phyloP scores from a whole-genome alignment of 37 sponge, comb jelly and placozoan genomes.

The Ianthella basta region DNA sequence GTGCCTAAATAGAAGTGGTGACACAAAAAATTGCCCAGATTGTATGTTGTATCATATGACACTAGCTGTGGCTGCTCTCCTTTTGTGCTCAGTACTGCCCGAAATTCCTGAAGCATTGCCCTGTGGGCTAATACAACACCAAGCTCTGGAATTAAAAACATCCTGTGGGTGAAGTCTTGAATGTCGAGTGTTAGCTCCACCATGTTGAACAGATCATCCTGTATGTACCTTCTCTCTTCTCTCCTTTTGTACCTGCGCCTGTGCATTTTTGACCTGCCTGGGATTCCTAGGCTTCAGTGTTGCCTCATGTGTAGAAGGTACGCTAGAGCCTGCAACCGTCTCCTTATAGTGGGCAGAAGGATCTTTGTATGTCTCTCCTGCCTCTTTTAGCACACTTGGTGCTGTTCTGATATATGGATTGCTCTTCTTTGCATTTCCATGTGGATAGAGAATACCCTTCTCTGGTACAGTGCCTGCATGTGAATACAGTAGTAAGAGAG shows the following conservation, averaged over 20 bases:
- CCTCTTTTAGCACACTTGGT: conserved; percentile 23
- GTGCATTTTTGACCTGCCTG: conserved; percentile 9
- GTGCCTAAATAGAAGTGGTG: conserved; percentile 23
- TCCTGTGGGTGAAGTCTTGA: conserved; percentile 10
- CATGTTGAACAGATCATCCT: conserved; percentile 21
- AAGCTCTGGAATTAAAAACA: conserved; percentile 19
- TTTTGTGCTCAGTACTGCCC: conserved; percentile 5
- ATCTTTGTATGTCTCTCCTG: conserved; percentile 18
- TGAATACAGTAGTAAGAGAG: no score
- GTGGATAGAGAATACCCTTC: conserved; percentile 12
- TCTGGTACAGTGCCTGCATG: conserved; percentile 21
- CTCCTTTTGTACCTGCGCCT: neutral
- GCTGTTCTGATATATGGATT: conserved; percentile 19
- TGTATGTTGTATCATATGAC: conserved; percentile 16
- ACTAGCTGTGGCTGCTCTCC: conserved; percentile 3
- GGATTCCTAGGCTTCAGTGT: conserved; percentile 9
- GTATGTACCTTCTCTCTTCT: neutral
- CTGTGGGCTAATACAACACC: conserved; percentile 20
- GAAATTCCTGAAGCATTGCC: conserved; percentile 8
- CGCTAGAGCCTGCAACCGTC: neutral
- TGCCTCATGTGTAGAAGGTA: conserved; percentile 22
- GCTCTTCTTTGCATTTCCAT: conserved; percentile 1
- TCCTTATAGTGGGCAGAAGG: conserved; percentile 23
- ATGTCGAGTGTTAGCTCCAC: neutral
- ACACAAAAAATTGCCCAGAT: conserved; percentile 12